Base-by-base conservation (phyloP, 2,797 vertebrate species). In the Eutrigla gurnardus region DNA sequence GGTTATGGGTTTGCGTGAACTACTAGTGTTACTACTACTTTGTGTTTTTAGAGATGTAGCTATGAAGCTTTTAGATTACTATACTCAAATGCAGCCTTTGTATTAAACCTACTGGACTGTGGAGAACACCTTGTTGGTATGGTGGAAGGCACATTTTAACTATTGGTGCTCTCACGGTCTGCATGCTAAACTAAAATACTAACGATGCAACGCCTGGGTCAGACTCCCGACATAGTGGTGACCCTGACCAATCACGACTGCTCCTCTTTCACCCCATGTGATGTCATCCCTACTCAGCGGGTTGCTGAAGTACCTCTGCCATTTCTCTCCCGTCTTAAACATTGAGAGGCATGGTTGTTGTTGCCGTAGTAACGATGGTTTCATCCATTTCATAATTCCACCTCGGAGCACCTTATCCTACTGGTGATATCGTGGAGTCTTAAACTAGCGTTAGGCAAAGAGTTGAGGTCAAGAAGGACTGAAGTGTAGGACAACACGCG, bases 41-140 rank as follows among this genome's bases (percentile, higher is more conserved):
- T 65, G 46, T 75, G 40, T 84, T 88, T 83, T 86, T 79, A 76
- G 54, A 73, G 36, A 53, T 63, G 42, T 77, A 77, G 60, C 53
- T 25, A 25, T 8, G 45, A 81, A 47, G 32, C 45, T 78, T 80
- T 81, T 75, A 82, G 71, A 65, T 33, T 1, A 70, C 65, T 65
- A 58, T 52, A 71, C 65, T 70, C n/a, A 18, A 37, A 60, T 43
- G 37, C 65, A 65, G 75, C 52, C 50, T 63, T 40, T 1, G 4
- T 73, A 65, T 75, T 14, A 52, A 69, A 70, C 36, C 40, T 77
- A 37, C 45, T 52, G 4, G 10, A 5, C 42, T 57, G 37, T 50
- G 47, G 47, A 50, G 18, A 50, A 32, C 54, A 36, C 0, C 1
- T 36, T 36, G 33, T 35, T 8, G 2, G 53, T 15, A 36, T 18